phyloP scores from a whole-genome alignment of 2,888 invertebrate species.

The Steromphala cineraria region DNA sequence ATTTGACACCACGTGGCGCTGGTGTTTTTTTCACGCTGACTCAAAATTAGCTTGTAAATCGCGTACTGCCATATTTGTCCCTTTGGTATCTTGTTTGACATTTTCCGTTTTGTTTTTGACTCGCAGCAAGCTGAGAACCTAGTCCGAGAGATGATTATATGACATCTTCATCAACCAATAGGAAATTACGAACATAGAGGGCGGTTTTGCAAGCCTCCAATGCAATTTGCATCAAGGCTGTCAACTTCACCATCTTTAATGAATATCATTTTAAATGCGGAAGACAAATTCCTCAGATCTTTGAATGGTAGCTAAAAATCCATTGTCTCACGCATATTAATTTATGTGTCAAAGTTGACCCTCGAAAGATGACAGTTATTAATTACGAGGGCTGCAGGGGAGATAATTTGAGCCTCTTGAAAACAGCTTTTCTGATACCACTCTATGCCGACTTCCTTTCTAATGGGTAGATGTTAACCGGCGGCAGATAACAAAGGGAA shows the following conservation, averaged over 20 bases:
- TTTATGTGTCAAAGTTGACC: constrained; percentile 10
- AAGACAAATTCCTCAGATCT: constrained; percentile 4
- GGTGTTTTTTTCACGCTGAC: not conserved
- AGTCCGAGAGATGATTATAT: not conserved
- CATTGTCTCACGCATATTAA: not conserved
- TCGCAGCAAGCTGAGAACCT: not conserved
- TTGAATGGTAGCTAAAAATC: not conserved
- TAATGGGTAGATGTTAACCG: not conserved
- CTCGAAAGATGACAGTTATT: constrained; percentile 4
- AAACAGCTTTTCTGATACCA: not conserved
- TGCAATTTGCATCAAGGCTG: constrained; percentile 1
- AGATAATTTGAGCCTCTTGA: not conserved
- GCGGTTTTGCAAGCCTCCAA: not conserved
- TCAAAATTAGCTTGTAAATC: not conserved
- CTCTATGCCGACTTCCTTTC: not conserved
- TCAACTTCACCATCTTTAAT: not conserved
- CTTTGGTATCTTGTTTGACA: not conserved
- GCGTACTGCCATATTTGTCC: not conserved
- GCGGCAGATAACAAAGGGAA: not conserved
- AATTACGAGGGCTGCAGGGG: not conserved
- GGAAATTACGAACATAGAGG: constrained; percentile 5
- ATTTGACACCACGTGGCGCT: not conserved
- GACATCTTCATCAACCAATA: constrained; percentile 1
- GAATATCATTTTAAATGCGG: not conserved
- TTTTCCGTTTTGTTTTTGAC: not conserved